These are phyloP conservation scores for Turdus rufiventris DNA, from an alignment of 2,113 vertebrate genomes.

Conservation along the genomic window DNA sequence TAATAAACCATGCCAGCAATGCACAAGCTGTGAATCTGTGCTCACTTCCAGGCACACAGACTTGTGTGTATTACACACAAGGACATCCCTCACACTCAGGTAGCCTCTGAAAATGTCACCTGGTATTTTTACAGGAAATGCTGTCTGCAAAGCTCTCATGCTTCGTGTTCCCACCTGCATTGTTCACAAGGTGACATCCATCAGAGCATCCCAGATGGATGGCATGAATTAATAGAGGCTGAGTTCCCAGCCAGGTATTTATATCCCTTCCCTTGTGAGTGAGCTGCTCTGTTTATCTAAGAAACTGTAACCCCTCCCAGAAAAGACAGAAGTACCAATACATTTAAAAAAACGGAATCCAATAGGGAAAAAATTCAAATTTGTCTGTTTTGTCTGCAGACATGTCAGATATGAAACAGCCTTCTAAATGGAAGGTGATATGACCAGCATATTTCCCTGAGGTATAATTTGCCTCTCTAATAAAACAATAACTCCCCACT, in stretches of 20 bases:
- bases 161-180: conserved; percentile 11
- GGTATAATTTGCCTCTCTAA: not conserved
- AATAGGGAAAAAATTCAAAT: not conserved
- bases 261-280: not conserved
- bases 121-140: not conserved
- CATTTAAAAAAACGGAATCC: not conserved
- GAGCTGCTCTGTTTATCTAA: not conserved
- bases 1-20: conserved; percentile 1
- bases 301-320: not conserved
- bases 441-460: not conserved
- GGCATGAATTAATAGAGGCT: conserved; percentile 28
- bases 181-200: conserved; percentile 5
- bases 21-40: not conserved
- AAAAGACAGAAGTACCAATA: not conserved
- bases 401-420: not conserved
- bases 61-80: not conserved
- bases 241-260: conserved; percentile 28
- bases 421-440: not conserved
- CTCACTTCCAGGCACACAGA: not conserved
- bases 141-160: not conserved
- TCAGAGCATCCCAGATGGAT: conserved; percentile 20
- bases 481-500: not conserved
- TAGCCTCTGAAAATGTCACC: not conserved
- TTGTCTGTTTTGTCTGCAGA: not conserved
- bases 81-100: not conserved